These are phyloP conservation scores for Armadillidium nasatum DNA, from an alignment of 1,140 invertebrate genomes.

Conservation along the genomic window DNA sequence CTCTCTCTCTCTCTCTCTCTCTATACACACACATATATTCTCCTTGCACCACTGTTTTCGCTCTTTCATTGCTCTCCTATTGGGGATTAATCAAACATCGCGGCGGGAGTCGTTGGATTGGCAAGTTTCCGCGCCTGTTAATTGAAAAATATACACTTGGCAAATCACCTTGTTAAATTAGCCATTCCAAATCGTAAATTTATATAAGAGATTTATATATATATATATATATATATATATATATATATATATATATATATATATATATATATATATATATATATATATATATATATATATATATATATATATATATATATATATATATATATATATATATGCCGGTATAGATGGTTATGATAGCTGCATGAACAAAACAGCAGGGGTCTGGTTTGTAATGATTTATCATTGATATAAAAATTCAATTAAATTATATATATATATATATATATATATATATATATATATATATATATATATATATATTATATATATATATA, in stretches of 20 bases:
- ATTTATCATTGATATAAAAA: background rate
- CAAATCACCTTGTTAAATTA: constrained; percentile 10
- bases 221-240: constrained; percentile 13
- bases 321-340: constrained; percentile 15
- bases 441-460: constrained; percentile 11
- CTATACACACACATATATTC: too few species aligned
- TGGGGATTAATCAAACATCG: constrained; percentile 3
- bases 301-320: constrained; percentile 10
- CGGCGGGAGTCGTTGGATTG: background rate
- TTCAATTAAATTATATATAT: background rate
- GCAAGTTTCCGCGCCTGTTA: constrained; percentile 5
- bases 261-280: constrained; percentile 11
- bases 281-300: constrained; percentile 6
- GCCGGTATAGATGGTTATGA: too few species aligned
- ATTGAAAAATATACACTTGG: constrained; percentile 5
- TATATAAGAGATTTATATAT: background rate
- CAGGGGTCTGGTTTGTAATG: too few species aligned
- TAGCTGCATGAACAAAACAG: too few species aligned
- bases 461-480: constrained; percentile 25
- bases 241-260: background rate
- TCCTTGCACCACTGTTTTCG: too few species aligned
- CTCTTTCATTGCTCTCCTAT: too few species aligned
- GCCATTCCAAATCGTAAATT: background rate
- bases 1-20: too few species aligned
- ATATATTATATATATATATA: constrained; percentile 23